Conservation (phyloP, 2,888 invertebrate genomes). For the Caenorhabditis afra region DNA sequence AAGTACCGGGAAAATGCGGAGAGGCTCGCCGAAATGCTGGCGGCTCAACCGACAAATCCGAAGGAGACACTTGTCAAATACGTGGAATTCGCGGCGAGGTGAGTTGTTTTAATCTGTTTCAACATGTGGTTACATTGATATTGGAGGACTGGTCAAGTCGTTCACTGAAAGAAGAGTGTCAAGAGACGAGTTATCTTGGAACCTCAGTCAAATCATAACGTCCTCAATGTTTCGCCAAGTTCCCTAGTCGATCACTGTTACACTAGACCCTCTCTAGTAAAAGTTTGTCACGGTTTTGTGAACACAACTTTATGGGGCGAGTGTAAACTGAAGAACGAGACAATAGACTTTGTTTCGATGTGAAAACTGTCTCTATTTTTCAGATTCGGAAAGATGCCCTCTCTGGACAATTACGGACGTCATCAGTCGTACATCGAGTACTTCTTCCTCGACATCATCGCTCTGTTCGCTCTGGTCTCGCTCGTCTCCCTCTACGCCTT, state of each 20-base stretch:
- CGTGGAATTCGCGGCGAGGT: slow-evolving; percentile 62
- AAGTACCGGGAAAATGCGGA: slow-evolving; percentile 43
- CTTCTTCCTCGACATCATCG: slow-evolving; percentile 46
- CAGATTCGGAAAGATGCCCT: slow-evolving; percentile 53
- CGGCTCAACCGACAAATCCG: slow-evolving; percentile 53
- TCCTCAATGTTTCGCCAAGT: no score
- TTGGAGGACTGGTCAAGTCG: no score
- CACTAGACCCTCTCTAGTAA: no score
- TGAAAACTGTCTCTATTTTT: background rate
- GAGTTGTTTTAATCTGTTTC: background rate
- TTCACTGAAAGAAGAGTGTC: no score
- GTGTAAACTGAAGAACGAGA: no score
- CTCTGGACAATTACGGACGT: slow-evolving; percentile 42
- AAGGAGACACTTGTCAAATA: slow-evolving; percentile 61
- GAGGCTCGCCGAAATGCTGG: slow-evolving; percentile 56
- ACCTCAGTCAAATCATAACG: no score
- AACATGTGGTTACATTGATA: background rate
- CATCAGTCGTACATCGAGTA: slow-evolving; percentile 45
- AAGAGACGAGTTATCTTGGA: no score
- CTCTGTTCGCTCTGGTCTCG: slow-evolving; percentile 10
- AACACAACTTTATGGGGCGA: no score
- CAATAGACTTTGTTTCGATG: no score
- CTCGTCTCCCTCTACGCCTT: background rate
- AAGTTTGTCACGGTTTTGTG: no score
- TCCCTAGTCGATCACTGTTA: no score